Evolutionary conservation across 2,113 vertebrate genomes (phyloP).

Genomic region (Anguilla japonica): DNA sequence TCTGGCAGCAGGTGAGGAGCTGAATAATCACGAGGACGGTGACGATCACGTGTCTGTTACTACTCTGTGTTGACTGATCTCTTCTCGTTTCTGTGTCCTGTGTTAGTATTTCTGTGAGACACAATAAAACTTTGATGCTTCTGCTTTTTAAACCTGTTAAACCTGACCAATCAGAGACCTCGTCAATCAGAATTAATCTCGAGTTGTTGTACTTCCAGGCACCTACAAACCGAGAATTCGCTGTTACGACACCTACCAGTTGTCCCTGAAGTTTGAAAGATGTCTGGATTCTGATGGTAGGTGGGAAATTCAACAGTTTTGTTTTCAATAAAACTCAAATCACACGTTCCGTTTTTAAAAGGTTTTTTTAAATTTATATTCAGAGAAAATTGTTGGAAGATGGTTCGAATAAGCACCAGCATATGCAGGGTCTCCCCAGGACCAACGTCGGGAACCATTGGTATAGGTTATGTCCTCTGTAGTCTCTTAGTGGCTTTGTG

Average conservation of each 20-base stretch:
- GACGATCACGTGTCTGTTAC: background rate
- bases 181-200: background rate
- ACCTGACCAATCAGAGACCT: background rate
- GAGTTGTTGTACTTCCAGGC: constrained; percentile 62
- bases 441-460: no score
- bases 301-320: constrained; percentile 34
- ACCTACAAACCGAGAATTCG: constrained; percentile 94
- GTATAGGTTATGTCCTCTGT: background rate
- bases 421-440: no score
- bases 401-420: no score
- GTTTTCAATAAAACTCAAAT: no score
- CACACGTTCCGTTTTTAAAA: background rate
- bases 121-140: background rate
- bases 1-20: constrained; percentile 84
- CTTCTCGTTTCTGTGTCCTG: background rate
- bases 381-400: no score
- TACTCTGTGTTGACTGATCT: background rate
- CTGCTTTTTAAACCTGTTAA: background rate
- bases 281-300: constrained; percentile 94
- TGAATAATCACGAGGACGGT: background rate
- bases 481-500: background rate
- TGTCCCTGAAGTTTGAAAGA: constrained; percentile 96
- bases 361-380: no score
- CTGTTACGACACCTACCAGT: constrained; percentile 91
- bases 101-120: background rate